phyloP scores from a whole-genome alignment of 2,797 vertebrate species.

The Taeniopygia guttata region DNA sequence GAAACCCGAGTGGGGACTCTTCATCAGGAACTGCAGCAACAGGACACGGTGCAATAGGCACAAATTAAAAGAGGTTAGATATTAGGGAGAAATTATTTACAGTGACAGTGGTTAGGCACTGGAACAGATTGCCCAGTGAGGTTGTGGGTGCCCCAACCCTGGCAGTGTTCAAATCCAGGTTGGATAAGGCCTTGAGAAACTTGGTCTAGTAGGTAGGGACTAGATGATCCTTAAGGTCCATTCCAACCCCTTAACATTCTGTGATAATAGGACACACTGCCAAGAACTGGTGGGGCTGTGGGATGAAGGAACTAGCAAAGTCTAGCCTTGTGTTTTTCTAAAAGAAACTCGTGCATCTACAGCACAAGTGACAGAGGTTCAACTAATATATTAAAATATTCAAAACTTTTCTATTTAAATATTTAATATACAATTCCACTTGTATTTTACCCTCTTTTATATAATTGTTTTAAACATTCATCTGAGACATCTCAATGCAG shows the following conservation, averaged over 20 bases:
- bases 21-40: background rate
- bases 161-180: background rate
- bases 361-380: background rate
- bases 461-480: background rate
- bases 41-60: background rate
- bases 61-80: background rate
- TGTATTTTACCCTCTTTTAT: background rate
- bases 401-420: background rate
- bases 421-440: background rate
- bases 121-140: background rate
- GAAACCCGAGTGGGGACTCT: background rate
- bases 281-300: background rate
- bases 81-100: background rate
- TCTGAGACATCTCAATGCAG: background rate
- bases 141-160: rapidly evolving
- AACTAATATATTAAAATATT: background rate
- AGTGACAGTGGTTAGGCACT: background rate
- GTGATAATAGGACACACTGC: background rate
- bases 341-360: background rate
- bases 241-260: background rate
- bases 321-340: background rate
- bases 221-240: background rate
- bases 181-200: background rate
- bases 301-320: background rate
- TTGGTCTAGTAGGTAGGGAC: background rate